These are phyloP conservation scores for Hapalemur alaotrensis DNA, from an alignment of 2,797 vertebrate genomes.

Conservation along the genomic window DNA sequence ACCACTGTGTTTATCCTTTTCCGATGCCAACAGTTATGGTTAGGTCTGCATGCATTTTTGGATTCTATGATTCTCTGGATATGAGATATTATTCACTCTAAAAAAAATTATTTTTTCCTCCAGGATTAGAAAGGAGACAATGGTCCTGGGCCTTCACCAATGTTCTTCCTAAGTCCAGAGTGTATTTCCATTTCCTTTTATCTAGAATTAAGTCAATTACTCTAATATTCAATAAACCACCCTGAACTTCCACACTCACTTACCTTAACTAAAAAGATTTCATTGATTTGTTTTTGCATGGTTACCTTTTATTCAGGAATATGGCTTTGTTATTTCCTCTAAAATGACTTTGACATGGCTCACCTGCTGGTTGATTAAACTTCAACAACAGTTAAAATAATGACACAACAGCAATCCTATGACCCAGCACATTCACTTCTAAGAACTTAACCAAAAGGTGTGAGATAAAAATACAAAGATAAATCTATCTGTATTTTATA, in stretches of 20 bases:
- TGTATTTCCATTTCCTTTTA: constrained; percentile 8
- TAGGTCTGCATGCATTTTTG: neutral
- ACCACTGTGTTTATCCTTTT: neutral
- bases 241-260: constrained; percentile 51
- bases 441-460: neutral
- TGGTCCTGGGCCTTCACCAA: neutral
- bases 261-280: constrained; percentile 51
- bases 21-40: neutral
- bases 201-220: constrained; percentile 45
- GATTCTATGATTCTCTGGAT: neutral
- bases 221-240: constrained; percentile 47
- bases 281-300: constrained; percentile 72
- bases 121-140: neutral
- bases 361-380: constrained; percentile 47
- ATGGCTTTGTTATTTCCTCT: constrained; percentile 55
- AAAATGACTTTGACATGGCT: constrained; percentile 57
- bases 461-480: neutral
- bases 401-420: neutral
- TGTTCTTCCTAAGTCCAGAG: neutral
- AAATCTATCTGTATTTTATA: neutral
- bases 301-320: constrained; percentile 49
- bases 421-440: neutral
- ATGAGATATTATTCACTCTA: neutral
- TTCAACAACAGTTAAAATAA: constrained; percentile 49
- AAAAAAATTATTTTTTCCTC: neutral